Base-by-base conservation (phyloP, 1,140 invertebrate species). In the Carposina sasakii region DNA sequence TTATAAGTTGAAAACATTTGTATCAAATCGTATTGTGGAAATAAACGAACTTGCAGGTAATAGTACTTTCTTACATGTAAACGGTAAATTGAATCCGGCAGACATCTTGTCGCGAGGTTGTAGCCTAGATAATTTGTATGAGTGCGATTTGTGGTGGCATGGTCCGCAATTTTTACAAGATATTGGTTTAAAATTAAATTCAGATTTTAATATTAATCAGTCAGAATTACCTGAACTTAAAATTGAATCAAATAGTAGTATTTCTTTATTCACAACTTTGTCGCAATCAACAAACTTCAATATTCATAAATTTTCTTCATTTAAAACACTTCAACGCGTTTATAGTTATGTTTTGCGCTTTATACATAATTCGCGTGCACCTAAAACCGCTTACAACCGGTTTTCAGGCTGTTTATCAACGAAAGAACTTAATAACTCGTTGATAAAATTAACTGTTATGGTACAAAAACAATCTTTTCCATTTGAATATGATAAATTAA, bases 1-100 rank as follows among this genome's bases (percentile, higher is more conserved):
- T 26, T 22, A 46, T 4, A 23, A 50, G 4, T 45, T 76, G 4
- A 54, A 69, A 17, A 48, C 60, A 0, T 85, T 71, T 24, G 45
- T 47, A 2, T 26, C 16, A n/a, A 47, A 47, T 10, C 36, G 45
- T 19, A 15, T 47, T 3, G 26, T 6, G 16, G 31, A 47, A 24
- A 47, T 47, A 3, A 12, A 4, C 1, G 45, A 47, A 2, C 6
- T 8, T 1, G 24, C 21, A 3, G 34, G 28, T 10, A 9, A 22
- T 10, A 15, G 2, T 17, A 24, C 4, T 4, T 47, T 31, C 21
- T n/a, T 10, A 9, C 28, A 47, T 17, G 34, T 47, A 9, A 31
- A 31, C 12, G 34, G 28, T 13, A 34, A 45, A 3, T 9, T 21
- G 5, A 45, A 45, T 13, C 43, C 43, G 3, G 43, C 43, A 3